Base-by-base conservation (phyloP, 2,113 vertebrate species). In the Clupea harengus region DNA sequence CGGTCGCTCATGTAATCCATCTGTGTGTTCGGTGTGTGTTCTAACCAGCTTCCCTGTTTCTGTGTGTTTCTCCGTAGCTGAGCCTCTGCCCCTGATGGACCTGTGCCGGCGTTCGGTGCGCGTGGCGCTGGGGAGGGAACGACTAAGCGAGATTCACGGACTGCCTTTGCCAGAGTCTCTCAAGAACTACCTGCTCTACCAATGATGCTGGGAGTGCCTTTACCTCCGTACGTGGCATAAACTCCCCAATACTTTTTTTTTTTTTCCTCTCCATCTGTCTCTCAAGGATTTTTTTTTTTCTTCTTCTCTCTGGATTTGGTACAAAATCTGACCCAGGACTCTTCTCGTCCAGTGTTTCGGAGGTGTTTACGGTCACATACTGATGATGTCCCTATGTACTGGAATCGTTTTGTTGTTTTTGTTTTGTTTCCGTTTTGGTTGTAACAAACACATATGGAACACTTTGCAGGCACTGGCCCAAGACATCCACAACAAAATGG, bases 131-230 rank as follows among this genome's bases (percentile, higher is more conserved):
- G 98, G 98, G 91, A 97, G 96, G 93, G 97, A 97, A 49, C 96
- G 98, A 4, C 94, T 99, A 90, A 90, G 90, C 3, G 96, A 98
- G 92, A 99, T 99, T 92, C 97, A 96, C 17, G 85, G 93, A 0
- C 96, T 99, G 90, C 98, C 98, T 8, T 94, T 99, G 91, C 98
- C 98, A 0, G 97, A 96, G 32, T 96, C 98, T 82, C 97, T 99
- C 91, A 99, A 99, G 96, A 97, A 96, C 93, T 99, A 99, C 94
- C 96, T 99, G 93, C 98, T 99, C 85, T 99, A 99, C 95, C 98
- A 99, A 92, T 99, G 96, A 99, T 82, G 49, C 87, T 50, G 25
- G 78, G 85, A 83, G 85, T 83, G 47, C 54, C 87, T 22, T 22
- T 84, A 83, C 4, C 86, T 83, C 84, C 75, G 83, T 18, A 57